Evolutionary conservation across 2,113 vertebrate species (phyloP).

Genomic region (Hemichromis elongatus): DNA sequence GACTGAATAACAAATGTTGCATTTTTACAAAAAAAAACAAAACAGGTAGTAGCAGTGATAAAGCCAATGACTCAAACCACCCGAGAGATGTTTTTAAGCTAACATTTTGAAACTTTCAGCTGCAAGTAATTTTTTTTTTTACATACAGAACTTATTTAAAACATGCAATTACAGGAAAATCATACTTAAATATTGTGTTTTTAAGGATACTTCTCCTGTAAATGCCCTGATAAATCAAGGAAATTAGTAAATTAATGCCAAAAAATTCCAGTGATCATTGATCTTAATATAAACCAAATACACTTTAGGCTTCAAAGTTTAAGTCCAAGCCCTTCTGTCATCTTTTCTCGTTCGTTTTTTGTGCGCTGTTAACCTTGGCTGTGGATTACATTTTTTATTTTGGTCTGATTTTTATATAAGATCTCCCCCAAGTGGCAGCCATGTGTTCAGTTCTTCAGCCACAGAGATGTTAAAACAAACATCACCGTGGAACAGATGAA

Average conservation of each 20-base stretch:
- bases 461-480: constrained; percentile 35
- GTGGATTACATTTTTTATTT: constrained; percentile 2
- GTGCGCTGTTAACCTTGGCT: background rate
- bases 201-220: background rate
- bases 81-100: background rate
- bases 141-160: background rate
- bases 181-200: background rate
- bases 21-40: background rate
- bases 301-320: background rate
- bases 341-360: constrained; percentile 1
- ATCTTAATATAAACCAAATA: background rate
- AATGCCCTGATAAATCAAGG: background rate
- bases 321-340: background rate
- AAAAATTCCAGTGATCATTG: background rate
- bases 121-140: background rate
- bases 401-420: background rate
- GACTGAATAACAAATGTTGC: background rate
- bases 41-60: background rate
- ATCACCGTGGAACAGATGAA: background rate
- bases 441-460: constrained; percentile 26
- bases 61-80: background rate
- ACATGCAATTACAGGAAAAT: background rate
- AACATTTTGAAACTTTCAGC: background rate
- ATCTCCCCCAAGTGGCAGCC: constrained; percentile 24
- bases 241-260: background rate